Evolutionary conservation across 2,113 vertebrate species (phyloP).

Genomic region (Scomber japonicus): DNA sequence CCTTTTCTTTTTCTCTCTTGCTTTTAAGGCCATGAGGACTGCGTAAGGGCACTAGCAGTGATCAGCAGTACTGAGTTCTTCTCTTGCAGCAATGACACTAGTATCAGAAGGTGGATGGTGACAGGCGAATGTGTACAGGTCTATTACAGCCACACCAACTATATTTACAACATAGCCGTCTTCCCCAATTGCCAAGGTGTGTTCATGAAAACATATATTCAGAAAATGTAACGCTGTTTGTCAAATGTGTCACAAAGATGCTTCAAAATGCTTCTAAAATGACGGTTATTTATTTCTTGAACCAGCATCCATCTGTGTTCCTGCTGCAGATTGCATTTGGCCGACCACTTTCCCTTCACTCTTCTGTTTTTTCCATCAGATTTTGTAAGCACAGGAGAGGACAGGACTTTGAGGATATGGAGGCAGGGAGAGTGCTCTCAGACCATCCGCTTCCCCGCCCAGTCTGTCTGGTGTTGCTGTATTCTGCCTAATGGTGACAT

Average conservation of each 20-base stretch:
- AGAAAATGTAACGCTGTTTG: too few species aligned
- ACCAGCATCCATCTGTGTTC: neutral
- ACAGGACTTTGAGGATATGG: conserved; percentile 95
- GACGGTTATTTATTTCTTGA: neutral
- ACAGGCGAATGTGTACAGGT: conserved; percentile 93
- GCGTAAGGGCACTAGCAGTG: conserved; percentile 94
- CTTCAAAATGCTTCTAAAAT: too few species aligned
- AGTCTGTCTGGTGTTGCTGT: conserved; percentile 98
- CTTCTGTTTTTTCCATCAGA: conserved; percentile 75
- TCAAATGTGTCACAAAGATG: too few species aligned
- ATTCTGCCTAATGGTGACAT: conserved; percentile 94
- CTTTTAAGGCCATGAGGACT: conserved; percentile 95
- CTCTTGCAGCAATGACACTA: conserved; percentile 97
- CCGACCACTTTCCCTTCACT: too few species aligned
- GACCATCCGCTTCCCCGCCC: conserved; percentile 94
- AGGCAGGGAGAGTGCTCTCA: conserved; percentile 91
- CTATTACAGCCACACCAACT: conserved; percentile 96
- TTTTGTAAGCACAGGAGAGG: conserved; percentile 96
- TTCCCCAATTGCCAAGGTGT: conserved; percentile 93
- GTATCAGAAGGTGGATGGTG: conserved; percentile 94
- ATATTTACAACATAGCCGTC: conserved; percentile 94
- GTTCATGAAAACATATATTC: conserved; percentile 19
- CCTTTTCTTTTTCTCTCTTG: conserved; percentile 4
- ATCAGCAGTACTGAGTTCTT: conserved; percentile 93
- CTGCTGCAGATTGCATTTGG: neutral